Percentiles rank a stretch among this genome's conserved stretches.
Conservation (phyloP, 2,888 invertebrate species). For the Cheilosia pagana region DNA sequence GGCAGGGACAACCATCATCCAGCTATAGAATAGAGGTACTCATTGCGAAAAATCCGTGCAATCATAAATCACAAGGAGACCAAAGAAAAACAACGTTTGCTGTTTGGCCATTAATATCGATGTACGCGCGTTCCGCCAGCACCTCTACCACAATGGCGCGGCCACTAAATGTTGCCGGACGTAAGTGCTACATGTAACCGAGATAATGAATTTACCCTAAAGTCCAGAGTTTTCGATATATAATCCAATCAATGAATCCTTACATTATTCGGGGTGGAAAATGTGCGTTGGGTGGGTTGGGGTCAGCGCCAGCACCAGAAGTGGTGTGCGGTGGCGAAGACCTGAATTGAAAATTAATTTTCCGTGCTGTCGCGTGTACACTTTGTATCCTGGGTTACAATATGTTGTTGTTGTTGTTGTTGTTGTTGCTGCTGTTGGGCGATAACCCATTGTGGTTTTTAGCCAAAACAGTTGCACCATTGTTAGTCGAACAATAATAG, state of each 20-base stretch:
- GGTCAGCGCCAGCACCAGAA: background rate
- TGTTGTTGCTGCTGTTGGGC: constrained; percentile 47
- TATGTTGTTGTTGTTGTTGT: constrained; percentile 54
- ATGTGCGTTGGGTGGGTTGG: background rate
- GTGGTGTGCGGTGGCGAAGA: constrained; percentile 1
- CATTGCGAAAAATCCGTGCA: constrained; percentile 42
- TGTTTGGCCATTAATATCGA: constrained; percentile 56
- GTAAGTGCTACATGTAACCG: constrained; percentile 61
- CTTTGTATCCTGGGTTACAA: constrained; percentile 17
- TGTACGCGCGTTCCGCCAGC: constrained; percentile 1
- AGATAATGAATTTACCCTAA: constrained; percentile 67
- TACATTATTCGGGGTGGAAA: constrained; percentile 52
- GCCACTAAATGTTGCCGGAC: constrained; percentile 65
- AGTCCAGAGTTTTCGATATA: constrained; percentile 61
- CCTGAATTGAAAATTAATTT: constrained; percentile 70
- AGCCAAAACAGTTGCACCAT: constrained; percentile 68
- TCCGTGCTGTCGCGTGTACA: constrained; percentile 60
- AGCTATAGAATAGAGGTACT: constrained; percentile 31
- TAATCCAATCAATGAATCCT: constrained; percentile 71
- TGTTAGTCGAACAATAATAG: constrained; percentile 65
- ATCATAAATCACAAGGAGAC: constrained; percentile 65
- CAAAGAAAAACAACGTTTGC: constrained; percentile 44
- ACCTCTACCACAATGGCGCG: constrained; percentile 35
- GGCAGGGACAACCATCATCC: constrained; percentile 36
- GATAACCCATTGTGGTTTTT: constrained; percentile 67